Evolutionary conservation across 2,113 vertebrate species (phyloP).

Genomic region (Eublepharis macularius): DNA sequence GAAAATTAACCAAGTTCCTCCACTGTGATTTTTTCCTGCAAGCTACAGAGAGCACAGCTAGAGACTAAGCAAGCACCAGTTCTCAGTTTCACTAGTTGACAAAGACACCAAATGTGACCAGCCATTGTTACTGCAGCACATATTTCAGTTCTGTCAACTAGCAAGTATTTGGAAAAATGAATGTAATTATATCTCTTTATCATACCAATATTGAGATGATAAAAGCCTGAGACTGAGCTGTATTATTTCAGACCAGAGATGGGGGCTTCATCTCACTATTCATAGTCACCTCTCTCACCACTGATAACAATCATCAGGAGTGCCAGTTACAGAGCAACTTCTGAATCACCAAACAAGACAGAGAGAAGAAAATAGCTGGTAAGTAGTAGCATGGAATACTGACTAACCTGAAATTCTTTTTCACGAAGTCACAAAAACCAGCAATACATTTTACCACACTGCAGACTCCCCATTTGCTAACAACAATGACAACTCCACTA

Average conservation of each 20-base stretch:
- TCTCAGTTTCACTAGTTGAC: neutral
- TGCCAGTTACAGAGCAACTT: neutral
- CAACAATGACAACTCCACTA: neutral
- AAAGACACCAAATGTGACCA: neutral
- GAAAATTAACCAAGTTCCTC: neutral
- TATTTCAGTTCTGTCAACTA: neutral
- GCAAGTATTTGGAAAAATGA: fast-evolving
- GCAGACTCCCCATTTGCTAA: neutral
- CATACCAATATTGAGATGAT: too few species aligned
- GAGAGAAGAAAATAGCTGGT: fast-evolving
- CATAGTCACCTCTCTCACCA: neutral
- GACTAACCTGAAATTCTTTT: too few species aligned
- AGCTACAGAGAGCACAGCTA: neutral
- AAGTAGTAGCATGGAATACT: fast-evolving
- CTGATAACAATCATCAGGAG: neutral
- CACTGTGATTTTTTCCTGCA: neutral
- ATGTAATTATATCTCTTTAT: neutral
- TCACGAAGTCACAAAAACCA: neutral
- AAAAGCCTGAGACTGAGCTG: too few species aligned
- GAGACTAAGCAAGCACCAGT: neutral
- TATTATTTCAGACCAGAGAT: too few species aligned
- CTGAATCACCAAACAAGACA: neutral
- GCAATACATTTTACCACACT: neutral
- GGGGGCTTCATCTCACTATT: too few species aligned
- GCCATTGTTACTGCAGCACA: neutral